Evolutionary conservation across 2,888 invertebrate genomes (phyloP), one percentile per base, ranked within the genome.

Genomic region (Hirtodrosophila alboralis): DNA sequence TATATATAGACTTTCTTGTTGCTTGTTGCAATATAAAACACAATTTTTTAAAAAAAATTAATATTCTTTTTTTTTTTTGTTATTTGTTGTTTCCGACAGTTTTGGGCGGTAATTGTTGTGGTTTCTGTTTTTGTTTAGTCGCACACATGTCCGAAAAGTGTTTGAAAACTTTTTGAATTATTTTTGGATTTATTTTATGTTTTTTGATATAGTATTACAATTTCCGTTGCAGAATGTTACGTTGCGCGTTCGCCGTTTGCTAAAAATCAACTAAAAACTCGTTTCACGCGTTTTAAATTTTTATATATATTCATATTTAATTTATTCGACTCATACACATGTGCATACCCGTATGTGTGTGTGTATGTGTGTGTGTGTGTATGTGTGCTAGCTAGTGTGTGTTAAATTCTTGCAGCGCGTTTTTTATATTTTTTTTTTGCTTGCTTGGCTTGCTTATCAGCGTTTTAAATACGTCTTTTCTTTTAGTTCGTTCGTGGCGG

Each of bases 251-350:
- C 62, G 79, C 48, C 78, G 81, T 70, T 77, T 54, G 78, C 75
- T 78, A 41, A 77, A 71, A 67, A 71, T 84, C 69, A 72, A 79
- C 79, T 84, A 85, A 84, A 81, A 81, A 81, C 85, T 83, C 64
- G 75, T 58, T 81, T 78, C 84, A 77, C 78, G 67, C 84, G 67
- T 61, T 80, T 84, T 43, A 61, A 67, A 70, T 77, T 78, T 69
- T 80, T 73, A 77, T 81, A 74, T 81, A 74, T 65, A 70, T 69
- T 59, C 71, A 60, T 34, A 54, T 79, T 79, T 40, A 64, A 69
- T 72, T 67, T 45, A 78, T 49, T 65, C 52, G 41, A 38, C 40
- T 43, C 49, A 45, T 12, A 40, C 41, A 40, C 59, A 52, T 13
- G 28, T 33, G 27, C 26, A 28, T 41, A n/a, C n/a, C n/a, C n/a